Conservation (phyloP, 2,113 vertebrate species). For the Gadus macrocephalus region DNA sequence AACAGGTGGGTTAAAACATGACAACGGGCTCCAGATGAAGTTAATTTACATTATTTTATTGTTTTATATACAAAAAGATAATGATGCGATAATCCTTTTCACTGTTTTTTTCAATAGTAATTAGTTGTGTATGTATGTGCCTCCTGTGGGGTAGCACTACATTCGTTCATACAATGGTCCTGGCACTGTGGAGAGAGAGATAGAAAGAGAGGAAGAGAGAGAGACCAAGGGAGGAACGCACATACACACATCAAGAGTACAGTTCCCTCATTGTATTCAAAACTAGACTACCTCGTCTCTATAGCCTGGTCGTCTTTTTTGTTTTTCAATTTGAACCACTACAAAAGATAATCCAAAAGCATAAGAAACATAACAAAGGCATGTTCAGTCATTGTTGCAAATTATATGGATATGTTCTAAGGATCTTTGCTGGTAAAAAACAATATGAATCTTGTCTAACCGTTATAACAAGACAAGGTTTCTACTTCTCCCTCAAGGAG, state of each 20-base stretch:
- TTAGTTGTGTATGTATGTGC: conserved; percentile 68
- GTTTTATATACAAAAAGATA: conserved; percentile 91
- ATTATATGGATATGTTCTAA: conserved; percentile 88
- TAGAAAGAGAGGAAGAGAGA: conserved; percentile 12
- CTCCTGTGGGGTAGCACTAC: conserved; percentile 80
- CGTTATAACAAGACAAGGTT: conserved; percentile 8
- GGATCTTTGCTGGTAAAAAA: conserved; percentile 54
- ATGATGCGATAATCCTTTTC: conserved; percentile 81
- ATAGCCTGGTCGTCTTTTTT: conserved; percentile 51
- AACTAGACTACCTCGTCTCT: conserved; percentile 73
- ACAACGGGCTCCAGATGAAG: conserved; percentile 21
- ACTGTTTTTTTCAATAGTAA: conserved; percentile 40
- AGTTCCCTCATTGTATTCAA: conserved; percentile 40
- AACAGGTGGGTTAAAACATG: neutral
- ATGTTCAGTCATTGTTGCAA: conserved; percentile 70
- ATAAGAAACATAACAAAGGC: neutral
- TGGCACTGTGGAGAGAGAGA: conserved; percentile 76
- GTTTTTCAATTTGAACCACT: conserved; percentile 78
- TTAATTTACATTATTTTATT: conserved; percentile 74
- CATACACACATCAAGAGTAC: conserved; percentile 75
- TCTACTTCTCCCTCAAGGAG: neutral
- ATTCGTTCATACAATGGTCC: conserved; percentile 90
- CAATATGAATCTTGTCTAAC: conserved; percentile 50
- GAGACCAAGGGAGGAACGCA: conserved; percentile 38
- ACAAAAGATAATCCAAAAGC: conserved; percentile 87